Percentiles rank a stretch among this genome's conserved stretches.
Evolutionary conservation across 2,113 vertebrate genomes (phyloP).

Genomic region (Bothrops jararaca): DNA sequence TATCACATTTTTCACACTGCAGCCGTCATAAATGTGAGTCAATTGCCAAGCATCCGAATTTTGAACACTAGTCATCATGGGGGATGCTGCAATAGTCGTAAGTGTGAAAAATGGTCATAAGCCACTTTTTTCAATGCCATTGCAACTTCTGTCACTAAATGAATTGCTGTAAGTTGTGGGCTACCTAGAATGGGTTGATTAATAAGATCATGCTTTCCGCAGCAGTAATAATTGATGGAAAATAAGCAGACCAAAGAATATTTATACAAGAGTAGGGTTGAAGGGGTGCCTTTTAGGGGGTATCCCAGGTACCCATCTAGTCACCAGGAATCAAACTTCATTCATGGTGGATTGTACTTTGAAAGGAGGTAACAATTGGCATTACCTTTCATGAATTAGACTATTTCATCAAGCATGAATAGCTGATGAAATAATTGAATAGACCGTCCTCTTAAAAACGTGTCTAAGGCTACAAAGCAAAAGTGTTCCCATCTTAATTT

Average conservation of each 20-base stretch:
- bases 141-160: background rate
- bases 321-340: background rate
- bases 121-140: background rate
- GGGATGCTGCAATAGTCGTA: background rate
- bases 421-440: background rate
- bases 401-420: background rate
- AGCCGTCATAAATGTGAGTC: background rate
- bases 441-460: background rate
- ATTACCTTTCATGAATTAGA: background rate
- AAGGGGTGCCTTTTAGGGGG: background rate
- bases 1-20: background rate
- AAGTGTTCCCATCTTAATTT: background rate
- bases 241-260: background rate
- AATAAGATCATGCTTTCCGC: background rate
- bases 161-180: background rate
- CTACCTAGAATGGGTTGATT: background rate
- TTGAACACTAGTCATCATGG: background rate
- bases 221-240: background rate
- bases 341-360: background rate
- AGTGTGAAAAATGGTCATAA: background rate
- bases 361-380: background rate
- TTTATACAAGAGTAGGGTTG: background rate
- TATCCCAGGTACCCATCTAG: background rate
- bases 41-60: background rate
- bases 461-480: background rate